Base-by-base conservation (phyloP, 2,888 invertebrate genomes). In the Sisyra terminalis region DNA sequence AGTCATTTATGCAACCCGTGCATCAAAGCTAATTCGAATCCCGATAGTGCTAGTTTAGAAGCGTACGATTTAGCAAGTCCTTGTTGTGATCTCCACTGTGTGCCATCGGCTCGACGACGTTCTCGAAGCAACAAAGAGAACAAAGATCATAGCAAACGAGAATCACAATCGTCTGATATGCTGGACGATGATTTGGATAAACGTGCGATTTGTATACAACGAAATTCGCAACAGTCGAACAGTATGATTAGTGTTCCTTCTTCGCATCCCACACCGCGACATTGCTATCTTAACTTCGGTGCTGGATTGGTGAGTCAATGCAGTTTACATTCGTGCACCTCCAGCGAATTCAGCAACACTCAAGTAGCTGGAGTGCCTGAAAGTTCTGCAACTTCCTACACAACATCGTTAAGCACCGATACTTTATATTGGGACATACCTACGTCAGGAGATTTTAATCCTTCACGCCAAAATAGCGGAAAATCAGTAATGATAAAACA, bases 11-110 rank as follows among this genome's bases (percentile, higher is more conserved):
- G 82, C 53, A 73, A 78, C 52, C 80, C 83, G 1, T 83, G 83
- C 50, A 66, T 81, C 54, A 76, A 78, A 1, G 67, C 72, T 10
- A 67, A 66, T 44, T 63, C 67, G 44, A 73, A 72, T 55, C 73
- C 72, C 50, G 86, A 84, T 51, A 79, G 78, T 45, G 78, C 78
- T 37, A 87, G 85, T 53, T 65, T 87, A 42, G 87, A 87, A 57
- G 87, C 86, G 3, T 88, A 88, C 51, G 87, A 87, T 56, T 64
- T 87, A 39, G 87, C 87, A 1, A 84, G 85, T 55, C 84, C 86
- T 1, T 87, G 87, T 55, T 87, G 87, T 57, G 84, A 86, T 57
- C 81, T 86, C 0, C 81, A 85, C 50, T 88, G 86, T 56, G 84
- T 87, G 39, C 86, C 87, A 3, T 75, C 75, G 43, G 63, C 57